Base-by-base conservation (phyloP, 2,888 invertebrate species). In the Aphelenchoides bicaudatus region DNA sequence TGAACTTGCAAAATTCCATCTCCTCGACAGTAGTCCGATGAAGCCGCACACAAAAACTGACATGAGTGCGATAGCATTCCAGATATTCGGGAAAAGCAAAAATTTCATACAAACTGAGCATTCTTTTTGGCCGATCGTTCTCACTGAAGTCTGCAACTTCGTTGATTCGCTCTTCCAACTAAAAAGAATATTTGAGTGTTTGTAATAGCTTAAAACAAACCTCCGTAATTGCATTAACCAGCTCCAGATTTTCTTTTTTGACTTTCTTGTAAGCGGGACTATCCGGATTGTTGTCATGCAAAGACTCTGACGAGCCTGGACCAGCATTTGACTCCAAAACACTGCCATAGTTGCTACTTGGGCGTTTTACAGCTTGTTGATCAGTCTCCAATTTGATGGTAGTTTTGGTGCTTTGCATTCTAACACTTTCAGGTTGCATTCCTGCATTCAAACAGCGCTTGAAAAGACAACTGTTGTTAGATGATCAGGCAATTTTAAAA, bases 401-500 rank as follows among this genome's bases (percentile, higher is more conserved):
- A n/a, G 25, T 21, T n/a, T 43, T 49, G 16, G 52, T 21, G 39
- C 13, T 30, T 27, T 51, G 62, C 57, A 64, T 50, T 16, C 66
- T 54, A n/a, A 66, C 66, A 55, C 67, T 51, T 43, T 66, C 66
- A 19, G 63, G 64, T 39, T 66, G 67, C 70, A 70, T 69, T 65
- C 72, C 65, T 63, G 65, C 74, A 57, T 58, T 63, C 61, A 50
- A 65, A 65, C 65, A 63, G 29, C 66, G 69, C 39, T 67, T 66
- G 56, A 74, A 70, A 55, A 73, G 73, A 55, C 74, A 74, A 49
- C 59, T 73, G 73, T 52, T 68, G 63, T 56, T 49, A 51, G 58
- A 53, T 21, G 6, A 47, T 46, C 8, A 6, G 29, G 13, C n/a
- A n/a, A n/a, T n/a, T n/a, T n/a, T n/a, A n/a, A n/a, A n/a, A n/a